Evolutionary conservation across 2,797 vertebrate species (phyloP), one percentile per base, ranked within the genome.

Genomic region (Phyllotis vaccarum): DNA sequence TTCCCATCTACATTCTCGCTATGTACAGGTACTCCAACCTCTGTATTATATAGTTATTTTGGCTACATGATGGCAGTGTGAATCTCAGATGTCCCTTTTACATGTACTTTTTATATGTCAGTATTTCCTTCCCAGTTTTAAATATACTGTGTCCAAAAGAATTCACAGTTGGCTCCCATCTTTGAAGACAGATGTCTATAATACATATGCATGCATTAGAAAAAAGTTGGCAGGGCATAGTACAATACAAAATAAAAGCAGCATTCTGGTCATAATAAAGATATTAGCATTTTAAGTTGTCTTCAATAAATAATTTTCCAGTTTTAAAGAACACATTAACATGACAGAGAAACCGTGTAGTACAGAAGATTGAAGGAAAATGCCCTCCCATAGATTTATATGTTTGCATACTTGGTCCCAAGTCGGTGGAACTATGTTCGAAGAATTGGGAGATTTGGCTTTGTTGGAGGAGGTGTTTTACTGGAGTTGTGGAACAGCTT

Each of bases 231-330:
- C 80, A 92, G 40, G 3, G 2, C 52, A 64, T 46, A 91, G 22
- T 24, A 75, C 24, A 94, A 90, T 81, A 93, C 54, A 89, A 76
- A 95, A 90, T 68, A 90, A 90, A 56, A 96, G 34, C 13, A 46
- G 9, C 12, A 89, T 92, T 66, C 7, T 10, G 19, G 91, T 89
- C 40, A 54, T 76, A 19, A 54, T 85, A 62, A 52, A 14, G 46
- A 64, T 91, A 85, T 60, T 54, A 82, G 2, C 22, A 46, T 70
- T 95, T 91, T 1, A 93, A 75, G 76, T 86, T 58, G 68, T 24
- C 31, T 72, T 58, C 58, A 89, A 64, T 85, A 74, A 95, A 12
- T 54, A 31, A 74, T 17, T n/a, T 27, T 91, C 40, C 11, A 60
- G 40, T 89, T 79, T 72, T 74, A 22, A 46, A 46, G 86, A 46